A percentile compares a stretch with the other conserved stretches of the same genome.
Conservation (phyloP, 2,888 invertebrate genomes). For the Digitonthophagus gazella region DNA sequence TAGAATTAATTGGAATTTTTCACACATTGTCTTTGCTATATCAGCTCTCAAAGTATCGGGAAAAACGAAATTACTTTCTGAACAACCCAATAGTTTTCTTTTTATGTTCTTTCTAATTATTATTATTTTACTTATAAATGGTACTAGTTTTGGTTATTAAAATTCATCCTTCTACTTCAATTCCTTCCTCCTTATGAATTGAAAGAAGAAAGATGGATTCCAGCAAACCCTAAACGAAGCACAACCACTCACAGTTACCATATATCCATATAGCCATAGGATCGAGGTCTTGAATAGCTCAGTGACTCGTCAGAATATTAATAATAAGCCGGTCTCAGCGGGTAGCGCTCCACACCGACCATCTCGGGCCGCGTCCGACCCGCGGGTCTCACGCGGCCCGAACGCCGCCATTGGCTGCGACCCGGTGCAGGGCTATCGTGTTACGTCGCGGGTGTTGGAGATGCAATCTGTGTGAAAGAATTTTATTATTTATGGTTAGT, state of each 20-base stretch:
- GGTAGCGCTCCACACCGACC: constrained; percentile 42
- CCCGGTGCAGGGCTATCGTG: constrained; percentile 39
- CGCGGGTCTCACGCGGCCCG: constrained; percentile 32
- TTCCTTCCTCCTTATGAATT: too few relatives aligned
- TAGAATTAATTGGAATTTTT: too few relatives aligned
- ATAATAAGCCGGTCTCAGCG: constrained; percentile 43
- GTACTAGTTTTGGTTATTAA: too few relatives aligned
- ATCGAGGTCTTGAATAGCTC: constrained; percentile 38
- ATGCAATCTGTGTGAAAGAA: constrained; percentile 40
- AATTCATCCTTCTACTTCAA: too few relatives aligned
- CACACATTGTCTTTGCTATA: too few relatives aligned
- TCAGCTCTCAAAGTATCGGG: too few relatives aligned
- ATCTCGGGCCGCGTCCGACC: constrained; percentile 40
- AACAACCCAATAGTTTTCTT: too few relatives aligned
- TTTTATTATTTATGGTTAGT: constrained; percentile 41
- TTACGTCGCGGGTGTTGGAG: constrained; percentile 41
- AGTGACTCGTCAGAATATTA: constrained; percentile 47
- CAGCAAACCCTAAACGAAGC: neutral
- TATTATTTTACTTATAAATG: too few relatives aligned
- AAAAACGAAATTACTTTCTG: too few relatives aligned
- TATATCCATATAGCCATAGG: constrained; percentile 22
- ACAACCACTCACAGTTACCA: constrained; percentile 9
- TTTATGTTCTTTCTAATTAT: too few relatives aligned
- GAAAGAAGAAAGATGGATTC: neutral
- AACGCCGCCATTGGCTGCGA: constrained; percentile 36